A percentile compares a stretch with the other conserved stretches of the same genome.
phyloP scores from a whole-genome alignment of 2,113 vertebrate genomes.

The Protobothrops mucrosquamatus region DNA sequence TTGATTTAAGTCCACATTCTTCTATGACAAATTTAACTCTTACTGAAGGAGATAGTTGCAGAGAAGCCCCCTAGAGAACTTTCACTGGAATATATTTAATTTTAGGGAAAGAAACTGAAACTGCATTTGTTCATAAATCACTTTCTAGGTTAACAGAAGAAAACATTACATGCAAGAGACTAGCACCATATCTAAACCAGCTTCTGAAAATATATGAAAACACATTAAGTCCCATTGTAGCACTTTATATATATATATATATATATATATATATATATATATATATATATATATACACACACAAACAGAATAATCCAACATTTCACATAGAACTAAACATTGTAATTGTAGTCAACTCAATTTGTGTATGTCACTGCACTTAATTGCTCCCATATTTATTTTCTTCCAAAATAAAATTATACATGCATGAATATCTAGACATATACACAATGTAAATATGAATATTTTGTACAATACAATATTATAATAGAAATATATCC shows the following conservation, averaged over 20 bases:
- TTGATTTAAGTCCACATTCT: constrained; percentile 1
- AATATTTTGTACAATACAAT: not conserved
- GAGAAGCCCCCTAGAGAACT: too few species aligned
- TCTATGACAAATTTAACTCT: constrained; percentile 12
- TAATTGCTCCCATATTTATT: not conserved
- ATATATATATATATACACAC: too few species aligned
- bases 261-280: too few species aligned
- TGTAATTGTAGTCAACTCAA: not conserved
- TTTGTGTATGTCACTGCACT: not conserved
- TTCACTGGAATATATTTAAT: not conserved
- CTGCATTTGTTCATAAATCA: not conserved
- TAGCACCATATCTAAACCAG: not conserved
- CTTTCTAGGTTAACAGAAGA: not conserved
- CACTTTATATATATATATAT: not conserved
- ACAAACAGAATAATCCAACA: not conserved
- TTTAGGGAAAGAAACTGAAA: not conserved
- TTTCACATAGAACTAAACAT: not conserved
- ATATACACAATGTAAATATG: not conserved
- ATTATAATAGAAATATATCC: not conserved
- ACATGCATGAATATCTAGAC: not conserved
- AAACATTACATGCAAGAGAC: not conserved
- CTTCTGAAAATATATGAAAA: not conserved
- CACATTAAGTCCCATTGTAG: not conserved
- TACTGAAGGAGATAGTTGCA: not conserved
- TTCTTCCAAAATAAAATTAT: not conserved